These are phyloP conservation scores for Tenthredo notha DNA, from an alignment of 2,888 invertebrate species.

Conservation along the genomic window DNA sequence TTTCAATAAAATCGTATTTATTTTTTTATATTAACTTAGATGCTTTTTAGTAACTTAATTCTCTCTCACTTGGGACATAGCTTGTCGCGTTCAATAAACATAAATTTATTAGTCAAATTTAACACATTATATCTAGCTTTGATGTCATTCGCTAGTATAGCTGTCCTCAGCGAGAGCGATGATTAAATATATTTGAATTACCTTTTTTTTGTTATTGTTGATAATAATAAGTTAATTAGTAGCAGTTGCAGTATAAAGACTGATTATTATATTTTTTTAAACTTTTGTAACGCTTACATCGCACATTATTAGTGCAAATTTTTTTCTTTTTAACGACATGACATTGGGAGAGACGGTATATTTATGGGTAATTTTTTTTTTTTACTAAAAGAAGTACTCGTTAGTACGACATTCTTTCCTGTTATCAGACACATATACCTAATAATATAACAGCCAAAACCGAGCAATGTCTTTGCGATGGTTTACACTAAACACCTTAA, in stretches of 20 bases:
- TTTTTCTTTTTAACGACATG: slow-evolving; percentile 26
- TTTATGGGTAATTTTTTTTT: not conserved
- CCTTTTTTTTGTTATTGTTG: not conserved
- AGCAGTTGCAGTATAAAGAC: not conserved
- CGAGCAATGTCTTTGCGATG: slow-evolving; percentile 62
- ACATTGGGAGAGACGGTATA: slow-evolving; percentile 29
- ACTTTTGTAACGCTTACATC: not conserved
- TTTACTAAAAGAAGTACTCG: slow-evolving; percentile 13
- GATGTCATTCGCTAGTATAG: not conserved
- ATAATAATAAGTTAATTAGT: not conserved
- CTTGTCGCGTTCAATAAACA: not conserved
- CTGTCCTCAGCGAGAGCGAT: not conserved
- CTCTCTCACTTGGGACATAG: not conserved
- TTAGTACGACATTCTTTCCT: slow-evolving; percentile 42
- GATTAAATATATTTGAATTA: not conserved
- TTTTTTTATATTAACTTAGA: not conserved
- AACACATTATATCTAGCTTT: not conserved
- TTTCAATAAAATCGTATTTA: not conserved
- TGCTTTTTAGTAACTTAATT: not conserved
- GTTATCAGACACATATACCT: slow-evolving; percentile 57
- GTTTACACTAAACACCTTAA: slow-evolving; percentile 61
- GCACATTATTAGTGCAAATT: slow-evolving; percentile 17
- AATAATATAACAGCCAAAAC: slow-evolving; percentile 67
- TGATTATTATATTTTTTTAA: not conserved
- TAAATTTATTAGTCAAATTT: not conserved